Percentiles rank a stretch among this genome's conserved stretches.
Evolutionary conservation across 2,888 invertebrate species (phyloP).

Genomic region (Tenthredo mesomela): DNA sequence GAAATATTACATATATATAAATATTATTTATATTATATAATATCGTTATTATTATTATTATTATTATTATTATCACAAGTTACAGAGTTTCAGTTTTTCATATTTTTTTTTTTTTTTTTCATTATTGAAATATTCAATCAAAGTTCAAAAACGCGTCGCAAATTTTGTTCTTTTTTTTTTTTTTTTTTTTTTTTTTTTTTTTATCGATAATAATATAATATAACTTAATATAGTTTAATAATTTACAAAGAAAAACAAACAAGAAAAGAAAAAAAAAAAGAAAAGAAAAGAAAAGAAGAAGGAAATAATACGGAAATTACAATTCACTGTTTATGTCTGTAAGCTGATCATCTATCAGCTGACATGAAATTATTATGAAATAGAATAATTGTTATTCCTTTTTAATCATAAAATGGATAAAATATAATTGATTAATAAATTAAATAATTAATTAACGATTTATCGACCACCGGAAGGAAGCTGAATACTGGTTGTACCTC

Average conservation of each 20-base stretch:
- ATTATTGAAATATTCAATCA: neutral
- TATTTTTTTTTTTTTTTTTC: neutral
- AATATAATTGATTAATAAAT: neutral
- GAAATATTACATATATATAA: neutral
- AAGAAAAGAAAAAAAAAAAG: neutral
- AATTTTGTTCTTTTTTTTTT: no score
- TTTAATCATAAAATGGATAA: neutral
- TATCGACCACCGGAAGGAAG: slow-evolving; percentile 52
- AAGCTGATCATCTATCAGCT: no score
- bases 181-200: neutral
- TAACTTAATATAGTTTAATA: neutral
- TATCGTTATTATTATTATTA: slow-evolving; percentile 26
- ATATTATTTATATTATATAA: neutral
- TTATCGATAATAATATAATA: neutral
- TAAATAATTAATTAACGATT: neutral
- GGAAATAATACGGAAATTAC: neutral
- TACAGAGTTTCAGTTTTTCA: neutral
- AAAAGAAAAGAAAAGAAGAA: neutral
- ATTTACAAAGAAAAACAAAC: neutral
- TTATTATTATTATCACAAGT: slow-evolving; percentile 33
- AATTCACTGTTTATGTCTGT: no score
- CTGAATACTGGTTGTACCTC: slow-evolving; percentile 25
- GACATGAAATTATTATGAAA: neutral
- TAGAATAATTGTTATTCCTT: no score
- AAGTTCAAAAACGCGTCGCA: neutral